phyloP scores from a whole-genome alignment of 2,113 vertebrate species.

The Dromas ardeola region DNA sequence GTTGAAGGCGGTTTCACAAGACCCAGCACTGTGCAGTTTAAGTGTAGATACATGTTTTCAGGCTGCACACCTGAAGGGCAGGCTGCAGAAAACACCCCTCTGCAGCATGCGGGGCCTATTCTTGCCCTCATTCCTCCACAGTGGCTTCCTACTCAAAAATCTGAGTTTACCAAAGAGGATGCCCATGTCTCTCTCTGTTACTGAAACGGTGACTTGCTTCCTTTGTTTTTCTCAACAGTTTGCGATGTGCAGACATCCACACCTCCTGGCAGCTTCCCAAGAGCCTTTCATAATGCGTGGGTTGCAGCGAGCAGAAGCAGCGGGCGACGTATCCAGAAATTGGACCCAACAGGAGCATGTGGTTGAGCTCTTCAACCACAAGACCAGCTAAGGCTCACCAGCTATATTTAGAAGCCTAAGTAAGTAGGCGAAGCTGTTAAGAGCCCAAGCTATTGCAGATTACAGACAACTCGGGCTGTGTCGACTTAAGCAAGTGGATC shows the following conservation, averaged over 20 bases:
- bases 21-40: background rate
- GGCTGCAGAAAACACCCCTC: background rate
- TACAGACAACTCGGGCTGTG: background rate
- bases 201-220: background rate
- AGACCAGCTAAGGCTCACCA: background rate
- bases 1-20: background rate
- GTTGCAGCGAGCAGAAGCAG: background rate
- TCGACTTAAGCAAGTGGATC: background rate
- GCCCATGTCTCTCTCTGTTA: background rate
- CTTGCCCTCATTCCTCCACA: background rate
- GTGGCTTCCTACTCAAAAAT: background rate
- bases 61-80: background rate
- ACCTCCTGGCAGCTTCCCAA: background rate
- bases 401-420: slow-evolving; percentile 1
- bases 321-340: rapidly evolving
- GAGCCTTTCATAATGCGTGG: background rate
- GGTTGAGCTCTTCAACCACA: background rate
- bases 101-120: background rate
- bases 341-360: background rate
- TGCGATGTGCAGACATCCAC: background rate
- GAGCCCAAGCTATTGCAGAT: background rate
- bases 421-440: background rate
- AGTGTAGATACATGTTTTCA: background rate
- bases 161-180: background rate
- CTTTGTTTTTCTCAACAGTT: background rate